These are phyloP conservation scores for Oreohelix idahoensis DNA, from an alignment of 1,140 invertebrate genomes.

Conservation along the genomic window DNA sequence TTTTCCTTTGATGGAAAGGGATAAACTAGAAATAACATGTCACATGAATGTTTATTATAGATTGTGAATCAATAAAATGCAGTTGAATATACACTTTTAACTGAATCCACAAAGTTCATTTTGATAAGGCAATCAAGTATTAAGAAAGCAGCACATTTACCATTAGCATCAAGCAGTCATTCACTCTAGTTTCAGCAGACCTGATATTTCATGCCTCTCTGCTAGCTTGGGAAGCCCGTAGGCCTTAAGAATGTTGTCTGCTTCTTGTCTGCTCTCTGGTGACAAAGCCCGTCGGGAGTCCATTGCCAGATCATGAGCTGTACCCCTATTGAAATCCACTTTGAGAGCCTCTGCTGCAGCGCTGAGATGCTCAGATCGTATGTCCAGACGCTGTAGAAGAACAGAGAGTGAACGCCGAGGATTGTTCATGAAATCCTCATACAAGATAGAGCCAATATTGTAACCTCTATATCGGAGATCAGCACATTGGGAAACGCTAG, in stretches of 20 bases:
- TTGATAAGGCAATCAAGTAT: background rate
- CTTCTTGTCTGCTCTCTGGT: constrained; percentile 56
- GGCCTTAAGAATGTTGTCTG: constrained; percentile 61
- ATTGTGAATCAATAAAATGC: background rate
- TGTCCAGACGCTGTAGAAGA: constrained; percentile 59
- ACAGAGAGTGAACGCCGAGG: constrained; percentile 53
- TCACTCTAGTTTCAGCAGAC: constrained; percentile 58
- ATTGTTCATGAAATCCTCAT: constrained; percentile 67
- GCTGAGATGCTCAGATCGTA: constrained; percentile 57
- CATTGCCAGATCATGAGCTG: constrained; percentile 41
- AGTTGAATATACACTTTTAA: background rate
- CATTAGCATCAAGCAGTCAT: background rate
- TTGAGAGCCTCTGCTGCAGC: constrained; percentile 61
- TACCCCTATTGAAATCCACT: constrained; percentile 52
- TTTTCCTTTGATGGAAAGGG: no score
- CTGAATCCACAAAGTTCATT: background rate
- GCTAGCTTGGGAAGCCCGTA: constrained; percentile 62
- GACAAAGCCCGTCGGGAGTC: constrained; percentile 58
- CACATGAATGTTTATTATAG: no score
- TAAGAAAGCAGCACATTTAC: background rate
- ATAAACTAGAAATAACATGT: no score
- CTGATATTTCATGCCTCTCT: constrained; percentile 63
- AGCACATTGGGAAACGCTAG: constrained; percentile 53
- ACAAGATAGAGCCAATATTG: constrained; percentile 61
- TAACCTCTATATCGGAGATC: constrained; percentile 57